Percentiles rank a stretch among this genome's conserved stretches.
Conservation (phyloP, 2,113 vertebrate species). For the Saccopteryx bilineata region DNA sequence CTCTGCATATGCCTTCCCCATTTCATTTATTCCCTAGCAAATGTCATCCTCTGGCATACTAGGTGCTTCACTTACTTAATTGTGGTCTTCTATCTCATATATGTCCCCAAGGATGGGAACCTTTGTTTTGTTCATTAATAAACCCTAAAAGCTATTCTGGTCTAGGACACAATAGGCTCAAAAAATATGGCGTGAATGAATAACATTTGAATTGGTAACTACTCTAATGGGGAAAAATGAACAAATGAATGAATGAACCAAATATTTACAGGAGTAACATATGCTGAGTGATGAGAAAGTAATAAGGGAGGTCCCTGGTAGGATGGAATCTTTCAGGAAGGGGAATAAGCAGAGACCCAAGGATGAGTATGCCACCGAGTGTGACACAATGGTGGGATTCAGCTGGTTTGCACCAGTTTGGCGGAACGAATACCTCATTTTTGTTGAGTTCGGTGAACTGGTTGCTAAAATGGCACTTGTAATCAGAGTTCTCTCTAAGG, state of each 20-base stretch:
- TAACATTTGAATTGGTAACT: background rate
- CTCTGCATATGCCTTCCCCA: too few species aligned
- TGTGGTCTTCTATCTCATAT: background rate
- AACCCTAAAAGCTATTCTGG: background rate
- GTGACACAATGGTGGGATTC: too few species aligned
- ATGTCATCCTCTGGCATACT: accelerated
- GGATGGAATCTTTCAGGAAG: background rate
- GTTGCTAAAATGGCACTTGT: too few species aligned
- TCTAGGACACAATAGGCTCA: background rate
- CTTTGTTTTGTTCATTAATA: background rate
- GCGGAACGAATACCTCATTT: too few species aligned
- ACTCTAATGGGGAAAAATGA: background rate
- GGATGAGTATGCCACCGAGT: too few species aligned
- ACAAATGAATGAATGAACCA: conserved; percentile 13
- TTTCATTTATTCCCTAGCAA: background rate
- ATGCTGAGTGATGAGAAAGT: background rate
- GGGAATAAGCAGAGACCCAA: background rate
- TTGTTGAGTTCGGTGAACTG: too few species aligned
- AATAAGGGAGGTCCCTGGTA: background rate
- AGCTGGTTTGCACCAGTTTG: too few species aligned
- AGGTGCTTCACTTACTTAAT: background rate
- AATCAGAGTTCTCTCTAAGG: too few species aligned
- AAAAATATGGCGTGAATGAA: background rate
- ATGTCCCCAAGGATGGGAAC: background rate
- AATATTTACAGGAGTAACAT: conserved; percentile 11